A percentile compares a stretch with the other conserved stretches of the same genome.
Conservation (phyloP, 2,888 invertebrate species). For the Anthophora plumipes region DNA sequence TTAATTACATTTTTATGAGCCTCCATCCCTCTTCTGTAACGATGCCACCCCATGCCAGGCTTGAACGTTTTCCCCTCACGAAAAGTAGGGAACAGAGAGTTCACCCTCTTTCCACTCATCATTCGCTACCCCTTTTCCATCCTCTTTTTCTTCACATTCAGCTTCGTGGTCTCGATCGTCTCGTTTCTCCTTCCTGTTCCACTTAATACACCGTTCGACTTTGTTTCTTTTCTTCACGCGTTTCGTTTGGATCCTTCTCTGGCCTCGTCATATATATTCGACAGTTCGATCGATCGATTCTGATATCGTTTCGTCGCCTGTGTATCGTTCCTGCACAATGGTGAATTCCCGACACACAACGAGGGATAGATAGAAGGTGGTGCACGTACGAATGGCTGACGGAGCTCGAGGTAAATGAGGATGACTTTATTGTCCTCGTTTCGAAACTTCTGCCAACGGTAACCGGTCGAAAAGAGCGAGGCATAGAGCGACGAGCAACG, state of each 20-base stretch:
- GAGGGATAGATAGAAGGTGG: neutral
- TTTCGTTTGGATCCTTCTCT: neutral
- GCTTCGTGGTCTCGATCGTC: neutral
- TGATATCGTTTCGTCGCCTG: neutral
- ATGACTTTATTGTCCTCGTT: slow-evolving; percentile 65
- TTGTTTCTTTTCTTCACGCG: neutral
- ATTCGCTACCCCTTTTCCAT: neutral
- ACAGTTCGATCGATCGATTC: slow-evolving; percentile 9
- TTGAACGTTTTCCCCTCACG: slow-evolving; percentile 56
- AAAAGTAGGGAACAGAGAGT: slow-evolving; percentile 58
- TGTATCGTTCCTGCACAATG: slow-evolving; percentile 52
- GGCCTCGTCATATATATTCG: neutral
- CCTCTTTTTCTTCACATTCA: neutral
- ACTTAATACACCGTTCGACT: neutral
- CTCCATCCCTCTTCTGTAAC: slow-evolving; percentile 69
- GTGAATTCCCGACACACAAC: slow-evolving; percentile 9
- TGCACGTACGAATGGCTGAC: slow-evolving; percentile 12
- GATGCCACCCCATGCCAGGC: slow-evolving; percentile 35
- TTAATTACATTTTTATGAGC: slow-evolving; percentile 80
- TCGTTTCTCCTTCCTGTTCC: neutral
- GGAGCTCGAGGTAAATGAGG: slow-evolving; percentile 62
- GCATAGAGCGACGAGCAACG: no score
- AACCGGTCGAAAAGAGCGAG: slow-evolving; percentile 49
- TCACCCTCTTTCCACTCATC: slow-evolving; percentile 1
- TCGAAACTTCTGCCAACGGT: slow-evolving; percentile 47